phyloP scores from a whole-genome alignment of 2,113 vertebrate genomes.

The Chionomys nivalis region DNA sequence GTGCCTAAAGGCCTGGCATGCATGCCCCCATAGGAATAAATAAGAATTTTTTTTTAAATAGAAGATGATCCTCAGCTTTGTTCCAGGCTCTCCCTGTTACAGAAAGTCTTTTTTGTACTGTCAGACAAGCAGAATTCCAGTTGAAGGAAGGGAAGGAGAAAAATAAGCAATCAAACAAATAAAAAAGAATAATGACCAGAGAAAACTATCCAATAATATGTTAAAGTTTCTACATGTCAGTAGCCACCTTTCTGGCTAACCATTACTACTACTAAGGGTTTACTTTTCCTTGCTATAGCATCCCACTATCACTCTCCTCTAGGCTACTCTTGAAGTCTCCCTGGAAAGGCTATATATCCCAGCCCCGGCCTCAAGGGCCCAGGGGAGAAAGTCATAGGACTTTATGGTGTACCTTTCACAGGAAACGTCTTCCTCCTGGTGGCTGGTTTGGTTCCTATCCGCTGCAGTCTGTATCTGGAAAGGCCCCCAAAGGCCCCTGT shows the following conservation, averaged over 20 bases:
- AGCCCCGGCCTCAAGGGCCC: neutral
- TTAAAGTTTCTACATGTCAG: neutral
- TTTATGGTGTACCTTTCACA: neutral
- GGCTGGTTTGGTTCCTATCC: neutral
- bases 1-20: neutral
- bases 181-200: neutral
- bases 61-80: neutral
- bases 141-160: neutral
- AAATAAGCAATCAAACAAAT: neutral
- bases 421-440: neutral
- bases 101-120: neutral
- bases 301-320: neutral
- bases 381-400: neutral
- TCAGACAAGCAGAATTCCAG: neutral
- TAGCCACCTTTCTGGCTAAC: neutral
- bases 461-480: neutral
- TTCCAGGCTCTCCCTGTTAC: neutral
- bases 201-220: neutral
- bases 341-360: neutral
- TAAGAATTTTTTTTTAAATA: neutral
- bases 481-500: neutral
- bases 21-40: neutral
- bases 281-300: neutral
- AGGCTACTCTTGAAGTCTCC: neutral
- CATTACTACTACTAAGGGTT: too few relatives aligned